These are phyloP conservation scores for Rhynchomys soricoides DNA, from an alignment of 2,113 vertebrate species.

Conservation along the genomic window DNA sequence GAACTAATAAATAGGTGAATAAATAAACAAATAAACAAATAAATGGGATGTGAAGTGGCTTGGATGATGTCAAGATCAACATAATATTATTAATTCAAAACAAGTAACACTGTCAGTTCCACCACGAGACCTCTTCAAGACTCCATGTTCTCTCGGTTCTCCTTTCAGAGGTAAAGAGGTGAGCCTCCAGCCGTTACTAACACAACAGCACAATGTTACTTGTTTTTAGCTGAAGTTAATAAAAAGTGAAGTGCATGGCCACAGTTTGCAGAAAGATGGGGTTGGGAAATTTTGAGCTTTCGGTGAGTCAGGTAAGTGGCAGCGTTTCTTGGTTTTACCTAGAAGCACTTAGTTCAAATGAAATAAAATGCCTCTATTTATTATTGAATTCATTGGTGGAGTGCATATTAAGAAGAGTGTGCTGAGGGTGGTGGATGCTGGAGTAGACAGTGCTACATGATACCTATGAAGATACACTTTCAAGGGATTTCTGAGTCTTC, in stretches of 20 bases:
- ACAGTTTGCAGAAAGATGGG: neutral
- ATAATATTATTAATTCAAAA: no score
- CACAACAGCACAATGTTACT: neutral
- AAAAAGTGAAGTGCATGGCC: slow-evolving; percentile 30
- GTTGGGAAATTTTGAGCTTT: slow-evolving; percentile 22
- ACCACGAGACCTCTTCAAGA: neutral
- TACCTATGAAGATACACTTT: neutral
- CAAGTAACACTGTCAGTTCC: neutral
- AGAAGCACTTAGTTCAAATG: slow-evolving; percentile 47
- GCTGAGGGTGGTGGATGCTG: neutral
- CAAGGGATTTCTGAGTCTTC: neutral
- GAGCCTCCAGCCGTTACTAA: no score
- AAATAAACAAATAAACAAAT: neutral
- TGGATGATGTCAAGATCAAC: no score
- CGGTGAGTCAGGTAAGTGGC: neutral
- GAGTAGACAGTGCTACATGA: neutral
- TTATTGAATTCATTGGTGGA: neutral
- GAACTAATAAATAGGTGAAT: neutral
- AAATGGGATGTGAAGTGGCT: neutral
- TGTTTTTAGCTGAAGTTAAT: slow-evolving; percentile 54
- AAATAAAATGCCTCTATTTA: neutral
- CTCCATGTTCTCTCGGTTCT: no score
- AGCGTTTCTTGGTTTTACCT: slow-evolving; percentile 6
- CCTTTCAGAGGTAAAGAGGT: neutral
- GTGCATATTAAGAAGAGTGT: neutral